Evolutionary conservation across 2,113 vertebrate genomes (phyloP), one percentile per base, ranked within the genome.

Genomic region (Benitochromis conjunctus): DNA sequence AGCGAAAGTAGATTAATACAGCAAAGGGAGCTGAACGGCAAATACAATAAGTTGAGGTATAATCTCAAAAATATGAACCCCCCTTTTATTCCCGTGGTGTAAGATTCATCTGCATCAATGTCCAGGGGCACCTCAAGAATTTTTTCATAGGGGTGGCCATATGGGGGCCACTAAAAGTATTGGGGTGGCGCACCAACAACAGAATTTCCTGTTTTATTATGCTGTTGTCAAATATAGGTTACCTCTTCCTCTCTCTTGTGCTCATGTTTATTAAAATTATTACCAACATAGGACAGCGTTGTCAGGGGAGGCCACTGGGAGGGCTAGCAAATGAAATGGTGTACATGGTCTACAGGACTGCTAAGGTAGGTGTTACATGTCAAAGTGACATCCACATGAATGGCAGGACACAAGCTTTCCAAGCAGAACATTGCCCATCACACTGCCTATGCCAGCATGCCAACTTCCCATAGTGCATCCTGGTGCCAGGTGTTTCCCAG

Each of bases 21-120:
- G 66, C 66, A 71, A 71, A 71, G 38, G 12, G 66, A 51, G 69
- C 69, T 48, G 43, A 76, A 66, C 82, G 79, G 86, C 86, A 74
- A 79, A 11, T 41, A 29, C 58, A 36, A 51, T 11, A 43, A 51
- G 43, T 10, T 31, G 43, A 53, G 26, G 46, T 53, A 53, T 53
- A 76, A 76, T 76, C 12, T 53, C 46, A 53, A 12, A 76, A 51
- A 76, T 48, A 76, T 29, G 16, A 76, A 53, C 43, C 19, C 18
- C 16, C 10, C 26, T 51, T 51, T 34, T 14, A 19, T 76, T 51
- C 46, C 46, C 18, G 29, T 1, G 26, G 0, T 16, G 16, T 51
- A 13, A 74, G 9, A 31, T 51, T 51, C 60, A 38, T 66, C 21
- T 10, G 34, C 60, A 66, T 64, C 19, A 64, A 38, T 64, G 60